Conservation (phyloP, 2,113 vertebrate genomes). For the Tupaia chinensis region DNA sequence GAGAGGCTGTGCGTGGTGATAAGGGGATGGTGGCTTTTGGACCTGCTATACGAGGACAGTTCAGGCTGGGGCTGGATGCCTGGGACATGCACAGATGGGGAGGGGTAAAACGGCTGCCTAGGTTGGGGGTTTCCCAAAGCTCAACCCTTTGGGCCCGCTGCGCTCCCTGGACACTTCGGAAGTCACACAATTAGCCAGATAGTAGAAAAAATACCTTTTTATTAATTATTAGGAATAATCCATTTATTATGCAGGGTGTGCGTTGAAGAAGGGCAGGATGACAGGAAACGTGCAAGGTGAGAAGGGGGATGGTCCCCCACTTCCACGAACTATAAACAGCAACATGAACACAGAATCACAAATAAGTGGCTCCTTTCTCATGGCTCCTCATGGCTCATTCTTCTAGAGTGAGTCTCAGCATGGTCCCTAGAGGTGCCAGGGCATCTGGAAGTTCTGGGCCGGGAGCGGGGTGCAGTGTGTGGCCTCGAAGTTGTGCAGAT, state of each 20-base stretch:
- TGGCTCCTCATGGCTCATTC: not conserved
- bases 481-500: slow-evolving; percentile 93
- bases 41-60: not conserved
- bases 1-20: not conserved
- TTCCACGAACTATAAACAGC: slow-evolving; percentile 60
- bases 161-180: not conserved
- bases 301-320: not conserved
- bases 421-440: slow-evolving; percentile 89
- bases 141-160: not conserved
- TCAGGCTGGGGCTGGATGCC: not conserved
- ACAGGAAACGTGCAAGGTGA: slow-evolving; percentile 49
- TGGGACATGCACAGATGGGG: not conserved
- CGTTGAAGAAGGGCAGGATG: slow-evolving; percentile 29
- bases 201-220: slow-evolving; percentile 86
- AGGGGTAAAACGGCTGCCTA: not conserved
- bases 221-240: slow-evolving; percentile 80
- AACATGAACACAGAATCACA: slow-evolving; percentile 40
- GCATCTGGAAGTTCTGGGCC: slow-evolving; percentile 89
- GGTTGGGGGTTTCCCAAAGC: not conserved
- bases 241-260: slow-evolving; percentile 59
- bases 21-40: too few species aligned
- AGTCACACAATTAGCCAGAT: slow-evolving; percentile 39
- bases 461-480: slow-evolving; percentile 95
- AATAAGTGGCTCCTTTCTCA: not conserved
- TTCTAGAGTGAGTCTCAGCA: not conserved